Evolutionary conservation across 37 sponge, comb jelly and placozoan genomes (phyloP), one percentile per base, ranked within the genome.

Genomic region (Hormiphora californensis): DNA sequence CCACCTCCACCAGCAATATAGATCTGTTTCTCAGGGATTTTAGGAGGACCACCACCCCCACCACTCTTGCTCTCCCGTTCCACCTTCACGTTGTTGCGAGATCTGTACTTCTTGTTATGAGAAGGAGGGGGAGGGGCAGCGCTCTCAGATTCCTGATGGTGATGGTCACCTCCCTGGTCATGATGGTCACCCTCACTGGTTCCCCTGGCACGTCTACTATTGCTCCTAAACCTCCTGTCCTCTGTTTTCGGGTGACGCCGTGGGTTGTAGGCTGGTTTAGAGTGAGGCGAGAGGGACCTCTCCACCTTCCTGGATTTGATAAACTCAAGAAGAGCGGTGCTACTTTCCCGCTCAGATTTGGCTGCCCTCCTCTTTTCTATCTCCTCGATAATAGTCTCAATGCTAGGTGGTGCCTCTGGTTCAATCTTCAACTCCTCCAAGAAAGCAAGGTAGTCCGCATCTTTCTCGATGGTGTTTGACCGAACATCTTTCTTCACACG

Each of bases 1-100:
- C n/a, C n/a, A n/a, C n/a, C n/a, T n/a, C n/a, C n/a, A n/a, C 68
- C 68, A 36, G 68, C 38, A 33, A 67, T 39, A 67, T 67, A 67
- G 5, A 67, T 35, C 9, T 36, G 38, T 67, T 67, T 67, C 19
- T 67, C 68, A 67, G 68, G 68, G 4, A 7, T 67, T n/a, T n/a
- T n/a, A n/a, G n/a, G n/a, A n/a, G n/a, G n/a, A 35, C 38, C 68
- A 23, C 25, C 25, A 36, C 12, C 19, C 2, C 17, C 30, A 4
- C 9, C 68, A 19, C 38, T 28, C 36, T 34, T 67, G 19, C 38
- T 17, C 8, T 33, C 7, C 9, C 68, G 68, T 3, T 67, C 68
- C 12, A 5, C 21, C 36, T 67, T 67, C 36, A 67, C 68, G 34
- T 67, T 67, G 34, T 67, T 67, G 31, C 68, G 31, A 36, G 68